Evolutionary conservation across 2,113 vertebrate genomes (phyloP).

Genomic region (Clupea harengus): DNA sequence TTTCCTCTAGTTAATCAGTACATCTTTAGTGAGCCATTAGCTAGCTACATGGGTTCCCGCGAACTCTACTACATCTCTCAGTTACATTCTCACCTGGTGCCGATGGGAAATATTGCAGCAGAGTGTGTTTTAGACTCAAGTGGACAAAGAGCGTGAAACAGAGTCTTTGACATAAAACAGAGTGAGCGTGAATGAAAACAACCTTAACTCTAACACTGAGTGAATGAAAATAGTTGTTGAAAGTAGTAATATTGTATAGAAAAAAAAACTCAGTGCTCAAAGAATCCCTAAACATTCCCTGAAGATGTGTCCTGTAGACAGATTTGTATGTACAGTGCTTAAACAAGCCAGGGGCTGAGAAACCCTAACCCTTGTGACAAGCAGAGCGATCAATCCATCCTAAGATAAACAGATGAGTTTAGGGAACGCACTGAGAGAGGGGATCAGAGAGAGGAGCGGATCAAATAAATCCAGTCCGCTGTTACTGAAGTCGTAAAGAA

Average conservation of each 20-base stretch:
- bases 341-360: background rate
- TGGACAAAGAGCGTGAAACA: background rate
- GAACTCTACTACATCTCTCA: background rate
- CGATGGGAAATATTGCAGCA: background rate
- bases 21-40: conserved; percentile 14
- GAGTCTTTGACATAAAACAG: too few relatives aligned
- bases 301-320: background rate
- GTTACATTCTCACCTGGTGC: background rate
- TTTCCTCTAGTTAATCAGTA: background rate
- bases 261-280: background rate
- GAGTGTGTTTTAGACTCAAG: background rate
- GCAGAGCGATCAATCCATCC: conserved; percentile 25
- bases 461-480: background rate
- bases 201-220: background rate
- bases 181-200: too few relatives aligned
- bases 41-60: background rate
- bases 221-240: background rate
- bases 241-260: background rate
- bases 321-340: conserved; percentile 14
- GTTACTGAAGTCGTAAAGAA: background rate
- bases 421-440: background rate
- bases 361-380: background rate
- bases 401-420: conserved; percentile 34
- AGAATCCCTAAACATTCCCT: background rate
- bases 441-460: background rate